Base-by-base conservation (phyloP, 2,113 vertebrate species). In the Bos javanicus region DNA sequence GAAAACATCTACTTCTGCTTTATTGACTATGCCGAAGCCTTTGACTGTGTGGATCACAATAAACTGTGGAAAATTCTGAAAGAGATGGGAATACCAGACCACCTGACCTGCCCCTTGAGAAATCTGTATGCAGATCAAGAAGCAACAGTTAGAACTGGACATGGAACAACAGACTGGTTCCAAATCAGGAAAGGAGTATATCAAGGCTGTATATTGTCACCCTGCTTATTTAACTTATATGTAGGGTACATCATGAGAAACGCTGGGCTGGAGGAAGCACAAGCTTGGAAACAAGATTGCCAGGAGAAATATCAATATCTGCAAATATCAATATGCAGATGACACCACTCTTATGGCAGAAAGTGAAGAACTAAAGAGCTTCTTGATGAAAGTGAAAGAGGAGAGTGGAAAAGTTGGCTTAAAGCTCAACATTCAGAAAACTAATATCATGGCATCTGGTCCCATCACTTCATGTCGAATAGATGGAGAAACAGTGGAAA, bases 211-310 rank as follows among this genome's bases (percentile, higher is more conserved):
- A 36, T 36, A 36, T 36, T 21, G 33, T 67, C 8, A 67, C 17
- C 33, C 64, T 36, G 64, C 33, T 67, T 67, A 19, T 36, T 36
- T 67, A 67, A 67, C 1, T 67, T 5, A 5, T n/a, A 67, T 67
- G 64, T 17, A 36, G 33, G 36, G 33, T 36, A 67, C 33, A 67
- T 67, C 64, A 67, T 67, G 33, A 21, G 33, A 67, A 21, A 36
- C 0, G 0, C 64, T 67, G 4, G 64, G 8, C 17, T 36, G 64
- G 33, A 67, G 9, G 33, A 67, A 67, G 8, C 33, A 21, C 33
- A 67, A 59, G 57, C 57, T 59, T 59, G 25, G 25, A 26, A 59
- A 28, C 57, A 59, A 67, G 33, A 67, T n/a, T 67, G 16, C 62
- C 1, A 0, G 16, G 16, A 67, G 33, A 67, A 71, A 67, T 36